Evolutionary conservation across 1,140 invertebrate species (phyloP), one percentile per base, ranked within the genome.

Genomic region (Muscidifurax raptorellus): DNA sequence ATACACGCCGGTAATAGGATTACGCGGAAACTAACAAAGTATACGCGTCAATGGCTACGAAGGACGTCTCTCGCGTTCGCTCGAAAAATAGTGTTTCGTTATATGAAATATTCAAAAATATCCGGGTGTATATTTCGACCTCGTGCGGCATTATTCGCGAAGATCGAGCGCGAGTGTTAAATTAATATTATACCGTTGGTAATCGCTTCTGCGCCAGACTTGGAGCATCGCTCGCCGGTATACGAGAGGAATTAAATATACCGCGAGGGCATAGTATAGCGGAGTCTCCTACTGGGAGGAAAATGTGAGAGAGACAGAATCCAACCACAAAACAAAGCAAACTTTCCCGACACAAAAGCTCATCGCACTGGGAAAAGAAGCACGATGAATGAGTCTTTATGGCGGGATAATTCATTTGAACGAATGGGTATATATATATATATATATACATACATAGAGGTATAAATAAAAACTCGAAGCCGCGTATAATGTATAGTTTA

Each of bases 221-320:
- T 81, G 7, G 22, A 71, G 10, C 9, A 52, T 71, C 25, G 22
- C 25, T 81, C n/a, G 18, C 22, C 5, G 52, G 22, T 10, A 59
- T 28, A 40, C 32, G 36, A 59, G 52, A 59, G 52, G 18, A 59
- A 59, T 59, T 59, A 59, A 59, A 59, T n/a, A 59, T 10, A 1
- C 4, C 52, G 18, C 6, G 52, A 59, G 52, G 6, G 22, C 52
- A 22, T 22, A n/a, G 5, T 59, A 59, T 18, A 22, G 52, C 47
- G 47, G 4, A n/a, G 52, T 59, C 52, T 59, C 52, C 52, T 22
- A 22, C 52, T 59, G 52, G 52, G 10, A 32, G 32, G 32, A 18
- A 79, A 74, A 69, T 72, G 72, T 44, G 67, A 80, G 15, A 27
- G 59, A 74, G 44, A 83, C 9, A 78, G 59, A 79, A 7, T 44